A percentile compares a stretch with the other conserved stretches of the same genome.
phyloP scores from a whole-genome alignment of 2,888 invertebrate species.

The Heliconius ethilla region DNA sequence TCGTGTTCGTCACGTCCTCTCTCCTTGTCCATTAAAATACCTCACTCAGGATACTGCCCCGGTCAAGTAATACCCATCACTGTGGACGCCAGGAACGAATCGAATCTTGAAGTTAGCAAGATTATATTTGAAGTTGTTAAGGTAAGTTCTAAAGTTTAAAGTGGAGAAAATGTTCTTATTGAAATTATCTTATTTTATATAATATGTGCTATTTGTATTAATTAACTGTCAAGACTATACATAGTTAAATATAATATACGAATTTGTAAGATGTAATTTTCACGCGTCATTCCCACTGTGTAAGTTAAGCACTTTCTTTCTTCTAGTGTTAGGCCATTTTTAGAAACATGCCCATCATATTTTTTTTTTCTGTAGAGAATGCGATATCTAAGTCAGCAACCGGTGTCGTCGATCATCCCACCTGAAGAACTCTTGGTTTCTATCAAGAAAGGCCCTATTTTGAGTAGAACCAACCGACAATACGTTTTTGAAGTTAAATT shows the following conservation, averaged over 20 bases:
- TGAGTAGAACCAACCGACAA: slow-evolving; percentile 50
- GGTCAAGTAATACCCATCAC: slow-evolving; percentile 60
- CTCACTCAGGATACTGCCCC: slow-evolving; percentile 60
- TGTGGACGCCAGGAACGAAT: slow-evolving; percentile 55
- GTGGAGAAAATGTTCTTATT: not conserved
- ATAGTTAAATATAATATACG: not conserved
- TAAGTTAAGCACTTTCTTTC: too few species aligned
- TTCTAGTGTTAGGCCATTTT: too few species aligned
- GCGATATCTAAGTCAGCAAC: slow-evolving; percentile 57
- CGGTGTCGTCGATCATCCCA: slow-evolving; percentile 55
- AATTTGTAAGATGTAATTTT: not conserved
- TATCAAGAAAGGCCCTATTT: slow-evolving; percentile 54
- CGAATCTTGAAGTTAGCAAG: slow-evolving; percentile 56
- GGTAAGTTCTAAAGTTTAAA: slow-evolving; percentile 14
- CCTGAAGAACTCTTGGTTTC: slow-evolving; percentile 53
- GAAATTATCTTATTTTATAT: too few species aligned
- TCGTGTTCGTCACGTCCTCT: slow-evolving; percentile 52
- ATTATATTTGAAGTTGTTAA: slow-evolving; percentile 58
- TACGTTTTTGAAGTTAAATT: slow-evolving; percentile 53
- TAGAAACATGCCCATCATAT: too few species aligned
- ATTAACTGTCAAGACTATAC: too few species aligned
- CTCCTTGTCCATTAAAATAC: slow-evolving; percentile 51
- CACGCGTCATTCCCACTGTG: too few species aligned
- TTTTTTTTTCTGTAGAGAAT: slow-evolving; percentile 18
- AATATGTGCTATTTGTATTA: too few species aligned